Evolutionary conservation across 2,113 vertebrate species (phyloP), one percentile per base, ranked within the genome.

Genomic region (Pygoscelis adeliae): DNA sequence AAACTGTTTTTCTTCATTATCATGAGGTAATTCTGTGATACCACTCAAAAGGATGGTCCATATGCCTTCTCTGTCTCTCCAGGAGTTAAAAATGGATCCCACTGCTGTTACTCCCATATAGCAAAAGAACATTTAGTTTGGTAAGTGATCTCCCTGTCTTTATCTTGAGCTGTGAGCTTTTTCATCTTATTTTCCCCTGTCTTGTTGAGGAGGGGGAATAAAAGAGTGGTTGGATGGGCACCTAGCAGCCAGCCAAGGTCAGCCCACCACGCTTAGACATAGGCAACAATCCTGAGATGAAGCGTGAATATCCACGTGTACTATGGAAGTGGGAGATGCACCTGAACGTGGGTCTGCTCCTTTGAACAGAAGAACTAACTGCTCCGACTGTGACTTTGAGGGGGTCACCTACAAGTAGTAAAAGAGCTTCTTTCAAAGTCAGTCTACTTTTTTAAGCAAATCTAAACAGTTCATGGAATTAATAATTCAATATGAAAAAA

Each of bases 141-240:
- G 58, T 50, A 62, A 72, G 29, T 27, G 58, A 61, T 47, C 15
- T 61, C n/a, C n/a, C 15, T 38, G 34, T 61, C n/a, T 61, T 26
- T 26, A 61, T 25, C n/a, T 61, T 7, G 5, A 59, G 25, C 58
- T 50, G 42, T 16, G 49, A 90, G 59, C 18, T 42, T 40, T 26
- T 47, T 27, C 53, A 27, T 22, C 47, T 29, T 10, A 34, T 65
- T 87, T 44, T 13, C 53, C 53, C 6, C 1, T 22, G 3, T 20
- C 82, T 44, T 47, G n/a, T 38, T 49, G 72, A 73, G 0, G 1
- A 52, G 4, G 13, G 25, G n/a, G 16, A 71, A 11, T 0, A 0
- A 50, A 29, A 55, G 34, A 52, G 53, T 11, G 38, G 8, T 30
- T 73, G 72, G 50, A 55, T 65, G 77, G 44, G 62, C 19, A 34